Evolutionary conservation across 2,888 invertebrate species (phyloP).

Genomic region (Formica aserva): DNA sequence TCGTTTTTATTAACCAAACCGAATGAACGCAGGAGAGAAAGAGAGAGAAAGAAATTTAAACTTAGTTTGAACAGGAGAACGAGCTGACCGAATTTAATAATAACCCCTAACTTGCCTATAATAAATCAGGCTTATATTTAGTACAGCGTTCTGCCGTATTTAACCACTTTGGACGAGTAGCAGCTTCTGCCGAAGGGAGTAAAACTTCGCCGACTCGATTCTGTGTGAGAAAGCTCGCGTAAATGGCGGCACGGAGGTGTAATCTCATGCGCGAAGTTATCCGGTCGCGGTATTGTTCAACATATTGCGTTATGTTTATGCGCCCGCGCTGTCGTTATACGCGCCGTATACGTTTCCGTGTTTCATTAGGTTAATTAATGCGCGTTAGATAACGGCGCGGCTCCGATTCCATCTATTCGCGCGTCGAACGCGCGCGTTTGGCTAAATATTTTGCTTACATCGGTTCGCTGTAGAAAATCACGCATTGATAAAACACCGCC

Average conservation of each 20-base stretch:
- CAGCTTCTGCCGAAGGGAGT: constrained; percentile 20
- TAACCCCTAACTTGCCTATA: constrained; percentile 78
- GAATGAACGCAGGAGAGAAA: not conserved
- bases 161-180: constrained; percentile 41
- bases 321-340: constrained; percentile 42
- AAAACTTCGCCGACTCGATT: constrained; percentile 49
- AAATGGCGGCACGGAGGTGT: constrained; percentile 48
- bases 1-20: constrained; percentile 52
- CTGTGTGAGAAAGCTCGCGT: constrained; percentile 26
- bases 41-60: constrained; percentile 74
- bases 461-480: constrained; percentile 7
- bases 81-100: constrained; percentile 83
- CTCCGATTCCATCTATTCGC: constrained; percentile 32
- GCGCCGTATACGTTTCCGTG: constrained; percentile 35
- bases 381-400: constrained; percentile 36
- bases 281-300: constrained; percentile 46
- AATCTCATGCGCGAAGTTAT: constrained; percentile 48
- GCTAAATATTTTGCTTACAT: constrained; percentile 40
- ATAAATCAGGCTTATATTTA: constrained; percentile 83
- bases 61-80: constrained; percentile 78
- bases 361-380: constrained; percentile 53
- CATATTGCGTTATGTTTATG: constrained; percentile 50
- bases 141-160: constrained; percentile 57
- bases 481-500: constrained; percentile 13
- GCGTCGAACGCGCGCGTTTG: not conserved